Conservation (phyloP, 2,797 vertebrate species). For the Sus cebifrons region DNA sequence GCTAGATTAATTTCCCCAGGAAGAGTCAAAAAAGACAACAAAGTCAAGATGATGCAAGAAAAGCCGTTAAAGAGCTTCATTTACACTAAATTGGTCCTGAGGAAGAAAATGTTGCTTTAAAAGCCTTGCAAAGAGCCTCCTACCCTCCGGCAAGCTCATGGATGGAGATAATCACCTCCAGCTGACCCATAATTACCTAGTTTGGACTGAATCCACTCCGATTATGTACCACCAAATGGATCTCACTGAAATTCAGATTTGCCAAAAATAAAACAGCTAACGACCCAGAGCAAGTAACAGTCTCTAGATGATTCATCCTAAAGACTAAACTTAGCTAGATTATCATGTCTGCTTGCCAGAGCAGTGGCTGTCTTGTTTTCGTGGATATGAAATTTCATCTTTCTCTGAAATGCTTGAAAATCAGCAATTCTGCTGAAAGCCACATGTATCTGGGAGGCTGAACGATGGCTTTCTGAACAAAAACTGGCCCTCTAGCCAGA, state of each 20-base stretch:
- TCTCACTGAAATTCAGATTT: constrained; percentile 79
- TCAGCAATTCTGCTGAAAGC: constrained; percentile 62
- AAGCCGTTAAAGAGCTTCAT: constrained; percentile 45
- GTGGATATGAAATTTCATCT: constrained; percentile 48
- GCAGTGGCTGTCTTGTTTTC: constrained; percentile 66
- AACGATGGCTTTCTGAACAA: constrained; percentile 47
- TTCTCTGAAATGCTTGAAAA: constrained; percentile 71
- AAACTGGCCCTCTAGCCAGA: constrained; percentile 38
- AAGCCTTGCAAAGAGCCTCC: constrained; percentile 30
- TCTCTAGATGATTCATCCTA: constrained; percentile 78
- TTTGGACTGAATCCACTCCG: constrained; percentile 69
- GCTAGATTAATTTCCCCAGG: constrained; percentile 45
- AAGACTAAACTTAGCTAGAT: constrained; percentile 72
- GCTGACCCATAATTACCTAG: constrained; percentile 81
- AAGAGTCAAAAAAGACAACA: constrained; percentile 62
- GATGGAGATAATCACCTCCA: constrained; percentile 76
- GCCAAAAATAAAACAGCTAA: constrained; percentile 81
- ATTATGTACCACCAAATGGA: constrained; percentile 68
- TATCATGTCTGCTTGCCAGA: constrained; percentile 66
- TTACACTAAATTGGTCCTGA: constrained; percentile 50
- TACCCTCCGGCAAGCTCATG: neutral
- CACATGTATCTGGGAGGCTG: neutral
- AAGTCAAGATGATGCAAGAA: constrained; percentile 45
- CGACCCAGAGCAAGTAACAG: constrained; percentile 75
- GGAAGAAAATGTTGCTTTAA: constrained; percentile 67